A percentile compares a stretch with the other conserved stretches of the same genome.
These are phyloP conservation scores for Teleopsis dalmanni DNA, from an alignment of 1,140 invertebrate genomes.

Conservation along the genomic window DNA sequence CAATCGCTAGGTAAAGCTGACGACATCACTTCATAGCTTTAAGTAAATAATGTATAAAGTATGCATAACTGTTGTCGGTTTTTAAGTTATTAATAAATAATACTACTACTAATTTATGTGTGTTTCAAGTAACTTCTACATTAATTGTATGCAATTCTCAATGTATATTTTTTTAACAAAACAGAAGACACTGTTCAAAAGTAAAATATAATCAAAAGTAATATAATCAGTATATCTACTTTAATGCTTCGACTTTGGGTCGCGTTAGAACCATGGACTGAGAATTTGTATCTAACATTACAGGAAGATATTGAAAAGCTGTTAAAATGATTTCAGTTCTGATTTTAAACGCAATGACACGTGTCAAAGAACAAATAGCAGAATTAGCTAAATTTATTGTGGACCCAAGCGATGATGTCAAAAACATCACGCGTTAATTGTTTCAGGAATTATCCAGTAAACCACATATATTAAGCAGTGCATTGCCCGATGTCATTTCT, in stretches of 20 bases:
- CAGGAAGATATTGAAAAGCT: conserved; percentile 66
- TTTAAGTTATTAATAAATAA: too few relatives aligned
- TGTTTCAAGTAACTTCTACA: conserved; percentile 73
- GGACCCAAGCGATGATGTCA: conserved; percentile 64
- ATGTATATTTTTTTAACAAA: conserved; percentile 81
- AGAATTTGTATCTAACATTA: conserved; percentile 74
- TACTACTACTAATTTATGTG: too few relatives aligned
- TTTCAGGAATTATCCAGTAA: conserved; percentile 82
- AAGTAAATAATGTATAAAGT: too few relatives aligned
- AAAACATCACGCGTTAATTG: conserved; percentile 67
- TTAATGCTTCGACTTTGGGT: conserved; percentile 85
- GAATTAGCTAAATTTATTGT: conserved; percentile 84
- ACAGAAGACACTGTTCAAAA: conserved; percentile 60
- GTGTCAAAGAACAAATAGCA: conserved; percentile 87
- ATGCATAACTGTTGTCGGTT: too few relatives aligned
- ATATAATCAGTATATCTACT: conserved; percentile 80
- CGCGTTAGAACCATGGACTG: conserved; percentile 85
- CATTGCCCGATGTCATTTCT: conserved; percentile 90
- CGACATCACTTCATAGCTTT: too few relatives aligned
- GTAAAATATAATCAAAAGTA: too few relatives aligned
- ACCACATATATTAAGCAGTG: conserved; percentile 86
- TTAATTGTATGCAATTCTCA: conserved; percentile 68
- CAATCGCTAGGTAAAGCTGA: too few relatives aligned
- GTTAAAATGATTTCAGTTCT: conserved; percentile 81
- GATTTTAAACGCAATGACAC: conserved; percentile 91